Evolutionary conservation across 2,888 invertebrate genomes (phyloP), one percentile per base, ranked within the genome.

Genomic region (Drosophila tripunctata): DNA sequence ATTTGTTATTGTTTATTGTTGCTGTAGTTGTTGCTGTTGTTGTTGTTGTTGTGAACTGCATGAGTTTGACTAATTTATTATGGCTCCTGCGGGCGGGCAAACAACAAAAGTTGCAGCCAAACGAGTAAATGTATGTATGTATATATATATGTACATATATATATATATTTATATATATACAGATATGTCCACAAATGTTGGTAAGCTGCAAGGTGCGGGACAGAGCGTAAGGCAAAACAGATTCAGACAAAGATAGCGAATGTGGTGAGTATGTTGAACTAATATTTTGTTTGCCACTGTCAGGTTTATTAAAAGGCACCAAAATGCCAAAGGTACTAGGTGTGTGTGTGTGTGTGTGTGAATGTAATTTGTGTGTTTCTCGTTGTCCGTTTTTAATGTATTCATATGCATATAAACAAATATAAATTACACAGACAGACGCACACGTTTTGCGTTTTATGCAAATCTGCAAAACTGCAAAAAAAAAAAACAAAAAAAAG

Each of bases 351-450:
- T 15, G 43, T 22, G 27, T 52, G 40, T 45, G 17, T 45, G 40
- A 19, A 51, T 64, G 38, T 62, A 56, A 65, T 63, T 60, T 65
- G 71, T 66, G 56, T 61, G n/a, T 40, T 31, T 50, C 65, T 45
- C 41, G 36, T 64, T 52, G 79, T 82, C 73, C 72, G 65, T 35
- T 75, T 38, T 75, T 78, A 61, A 67, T 78, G 61, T 73, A 74
- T 78, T 72, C 83, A 85, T 85, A 75, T 85, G 80, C 76, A 69
- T 81, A 79, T 75, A 85, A 79, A 79, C 80, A 86, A 79, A 83
- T 86, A 86, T 86, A 80, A 86, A 82, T 79, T 75, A 79, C 50
- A 75, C 65, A 77, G 60, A 55, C 63, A 63, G 61, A 35, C 31
- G 45, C 63, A 58, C 76, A 63, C 76, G 41, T 64, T 61, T 72